A percentile compares a stretch with the other conserved stretches of the same genome.
Evolutionary conservation across 2,113 vertebrate species (phyloP).

Genomic region (Budorcas taxicolor): DNA sequence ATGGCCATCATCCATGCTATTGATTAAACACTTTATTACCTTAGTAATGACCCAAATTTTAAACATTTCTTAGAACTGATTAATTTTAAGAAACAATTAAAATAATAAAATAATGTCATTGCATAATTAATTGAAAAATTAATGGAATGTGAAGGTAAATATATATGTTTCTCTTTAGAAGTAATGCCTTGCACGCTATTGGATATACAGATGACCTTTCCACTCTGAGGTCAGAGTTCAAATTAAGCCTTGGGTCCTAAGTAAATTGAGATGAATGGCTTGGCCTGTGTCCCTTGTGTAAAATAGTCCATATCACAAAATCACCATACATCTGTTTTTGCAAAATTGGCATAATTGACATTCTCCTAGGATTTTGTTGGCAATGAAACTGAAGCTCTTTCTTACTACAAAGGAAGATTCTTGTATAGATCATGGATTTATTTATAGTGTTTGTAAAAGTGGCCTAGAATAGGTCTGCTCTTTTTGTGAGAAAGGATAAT

Average conservation of each 20-base stretch:
- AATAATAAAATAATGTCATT: background rate
- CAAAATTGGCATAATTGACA: slow-evolving; percentile 77
- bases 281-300: slow-evolving; percentile 74
- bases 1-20: slow-evolving; percentile 62
- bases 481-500: background rate
- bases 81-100: background rate
- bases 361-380: slow-evolving; percentile 72
- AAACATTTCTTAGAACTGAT: slow-evolving; percentile 4
- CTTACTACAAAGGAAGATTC: slow-evolving; percentile 51
- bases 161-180: background rate
- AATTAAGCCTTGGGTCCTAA: slow-evolving; percentile 74
- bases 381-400: slow-evolving; percentile 54
- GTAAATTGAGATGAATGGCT: slow-evolving; percentile 82
- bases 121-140: background rate
- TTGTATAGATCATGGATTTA: slow-evolving; percentile 41
- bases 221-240: slow-evolving; percentile 75
- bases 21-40: slow-evolving; percentile 70
- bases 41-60: slow-evolving; percentile 38
- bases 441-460: slow-evolving; percentile 10
- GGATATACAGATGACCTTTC: slow-evolving; percentile 73
- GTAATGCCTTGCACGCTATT: slow-evolving; percentile 29
- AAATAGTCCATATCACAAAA: slow-evolving; percentile 70
- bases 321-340: slow-evolving; percentile 73
- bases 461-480: background rate
- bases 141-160: background rate